phyloP scores from a whole-genome alignment of 2,113 vertebrate species.

The Quiscalus mexicanus region DNA sequence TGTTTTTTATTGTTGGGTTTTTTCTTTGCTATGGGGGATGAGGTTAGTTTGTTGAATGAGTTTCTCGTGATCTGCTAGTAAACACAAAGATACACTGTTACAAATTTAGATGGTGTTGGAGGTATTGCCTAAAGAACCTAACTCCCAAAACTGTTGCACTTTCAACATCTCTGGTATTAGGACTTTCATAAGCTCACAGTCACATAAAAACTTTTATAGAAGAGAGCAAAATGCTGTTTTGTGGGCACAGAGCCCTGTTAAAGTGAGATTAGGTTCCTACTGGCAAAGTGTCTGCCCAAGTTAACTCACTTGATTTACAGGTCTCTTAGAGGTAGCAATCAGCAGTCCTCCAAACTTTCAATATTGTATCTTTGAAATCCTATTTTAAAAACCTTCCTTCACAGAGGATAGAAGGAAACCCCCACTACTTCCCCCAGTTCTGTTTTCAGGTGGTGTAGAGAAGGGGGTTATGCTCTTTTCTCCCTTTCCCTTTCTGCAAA shows the following conservation, averaged over 20 bases:
- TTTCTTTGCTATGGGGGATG: not conserved
- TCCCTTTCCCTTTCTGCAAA: not conserved
- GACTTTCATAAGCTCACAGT: not conserved
- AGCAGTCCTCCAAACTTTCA: not conserved
- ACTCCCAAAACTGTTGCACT: not conserved
- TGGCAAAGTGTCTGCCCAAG: not conserved
- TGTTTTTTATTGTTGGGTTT: too few species aligned
- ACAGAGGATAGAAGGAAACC: not conserved
- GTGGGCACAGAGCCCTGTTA: not conserved
- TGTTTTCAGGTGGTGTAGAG: not conserved
- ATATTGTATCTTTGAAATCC: not conserved
- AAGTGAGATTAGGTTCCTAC: not conserved
- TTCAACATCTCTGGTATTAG: not conserved
- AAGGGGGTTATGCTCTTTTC: not conserved
- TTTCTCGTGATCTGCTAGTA: not conserved
- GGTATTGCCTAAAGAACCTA: not conserved
- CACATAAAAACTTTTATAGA: not conserved
- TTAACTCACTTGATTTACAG: not conserved
- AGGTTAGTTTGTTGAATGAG: not conserved
- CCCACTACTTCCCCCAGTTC: too few species aligned
- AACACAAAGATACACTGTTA: not conserved
- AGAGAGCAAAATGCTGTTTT: not conserved
- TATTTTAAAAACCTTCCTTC: not conserved
- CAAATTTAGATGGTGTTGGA: not conserved
- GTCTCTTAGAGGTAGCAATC: not conserved